Percentiles rank a stretch among this genome's conserved stretches.
Evolutionary conservation across 2,113 vertebrate genomes (phyloP).

Genomic region (Pelecanus crispus): DNA sequence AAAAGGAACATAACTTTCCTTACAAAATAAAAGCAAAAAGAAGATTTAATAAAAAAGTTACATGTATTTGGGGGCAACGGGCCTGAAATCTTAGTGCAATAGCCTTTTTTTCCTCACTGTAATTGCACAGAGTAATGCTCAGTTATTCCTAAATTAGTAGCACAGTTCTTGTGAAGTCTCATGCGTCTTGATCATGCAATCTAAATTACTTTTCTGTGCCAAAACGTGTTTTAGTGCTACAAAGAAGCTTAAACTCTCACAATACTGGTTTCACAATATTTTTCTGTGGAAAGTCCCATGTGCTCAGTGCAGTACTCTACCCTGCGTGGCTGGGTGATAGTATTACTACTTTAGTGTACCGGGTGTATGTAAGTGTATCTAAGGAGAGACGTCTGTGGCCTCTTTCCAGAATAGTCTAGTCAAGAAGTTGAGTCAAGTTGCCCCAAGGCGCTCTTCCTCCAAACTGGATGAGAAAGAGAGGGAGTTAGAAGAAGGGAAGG

Average conservation of each 20-base stretch:
- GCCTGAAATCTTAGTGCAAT: background rate
- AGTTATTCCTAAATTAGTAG: conserved; percentile 12
- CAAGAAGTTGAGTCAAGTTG: background rate
- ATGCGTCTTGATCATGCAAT: background rate
- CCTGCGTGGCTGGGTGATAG: background rate
- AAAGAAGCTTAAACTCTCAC: background rate
- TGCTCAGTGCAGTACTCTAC: background rate
- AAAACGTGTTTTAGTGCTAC: background rate
- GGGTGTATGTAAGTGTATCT: background rate
- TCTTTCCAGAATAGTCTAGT: background rate
- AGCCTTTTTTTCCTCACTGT: background rate
- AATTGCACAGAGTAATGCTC: background rate
- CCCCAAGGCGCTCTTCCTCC: background rate
- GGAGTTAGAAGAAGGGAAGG: background rate
- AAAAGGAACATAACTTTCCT: background rate
- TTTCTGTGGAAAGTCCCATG: background rate
- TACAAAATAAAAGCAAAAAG: background rate
- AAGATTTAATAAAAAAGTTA: background rate
- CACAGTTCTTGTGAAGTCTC: conserved; percentile 4
- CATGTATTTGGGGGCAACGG: background rate
- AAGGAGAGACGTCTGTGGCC: background rate
- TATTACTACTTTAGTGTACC: background rate
- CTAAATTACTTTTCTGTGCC: background rate
- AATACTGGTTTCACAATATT: background rate
- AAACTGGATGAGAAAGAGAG: background rate